A percentile compares a stretch with the other conserved stretches of the same genome.
Conservation (phyloP, 2,113 vertebrate genomes). For the Pontoporia blainvillei region DNA sequence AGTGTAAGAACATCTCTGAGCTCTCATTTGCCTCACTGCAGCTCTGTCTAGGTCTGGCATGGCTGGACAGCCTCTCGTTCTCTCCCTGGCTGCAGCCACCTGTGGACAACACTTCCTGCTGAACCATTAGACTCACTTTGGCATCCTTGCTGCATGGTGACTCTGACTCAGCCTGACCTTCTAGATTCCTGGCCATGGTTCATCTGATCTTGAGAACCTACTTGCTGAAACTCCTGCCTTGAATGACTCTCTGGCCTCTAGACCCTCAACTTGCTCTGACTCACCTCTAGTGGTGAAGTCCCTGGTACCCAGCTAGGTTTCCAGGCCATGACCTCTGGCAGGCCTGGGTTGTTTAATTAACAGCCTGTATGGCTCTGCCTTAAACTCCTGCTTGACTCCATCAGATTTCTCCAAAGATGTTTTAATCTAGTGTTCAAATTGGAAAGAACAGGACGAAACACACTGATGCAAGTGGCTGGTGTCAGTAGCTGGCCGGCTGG, state of each 20-base stretch:
- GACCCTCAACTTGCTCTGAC: background rate
- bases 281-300: background rate
- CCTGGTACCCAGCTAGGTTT: background rate
- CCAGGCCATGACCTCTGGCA: background rate
- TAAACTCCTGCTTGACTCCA: background rate
- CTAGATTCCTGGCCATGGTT: background rate
- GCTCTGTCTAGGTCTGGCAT: background rate
- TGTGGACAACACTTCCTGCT: background rate
- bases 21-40: background rate
- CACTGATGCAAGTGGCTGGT: background rate
- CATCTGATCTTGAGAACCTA: conserved; percentile 7
- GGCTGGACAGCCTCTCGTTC: background rate
- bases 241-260: background rate
- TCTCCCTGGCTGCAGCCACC: background rate
- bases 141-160: background rate
- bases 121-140: background rate
- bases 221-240: background rate
- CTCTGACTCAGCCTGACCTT: conserved; percentile 46
- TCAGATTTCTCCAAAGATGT: background rate
- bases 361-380: background rate
- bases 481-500: background rate
- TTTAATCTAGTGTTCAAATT: background rate
- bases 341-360: background rate
- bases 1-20: too few relatives aligned
- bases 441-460: background rate